These are phyloP conservation scores for Eupithecia insigniata DNA, from an alignment of 2,888 invertebrate genomes.

Conservation along the genomic window DNA sequence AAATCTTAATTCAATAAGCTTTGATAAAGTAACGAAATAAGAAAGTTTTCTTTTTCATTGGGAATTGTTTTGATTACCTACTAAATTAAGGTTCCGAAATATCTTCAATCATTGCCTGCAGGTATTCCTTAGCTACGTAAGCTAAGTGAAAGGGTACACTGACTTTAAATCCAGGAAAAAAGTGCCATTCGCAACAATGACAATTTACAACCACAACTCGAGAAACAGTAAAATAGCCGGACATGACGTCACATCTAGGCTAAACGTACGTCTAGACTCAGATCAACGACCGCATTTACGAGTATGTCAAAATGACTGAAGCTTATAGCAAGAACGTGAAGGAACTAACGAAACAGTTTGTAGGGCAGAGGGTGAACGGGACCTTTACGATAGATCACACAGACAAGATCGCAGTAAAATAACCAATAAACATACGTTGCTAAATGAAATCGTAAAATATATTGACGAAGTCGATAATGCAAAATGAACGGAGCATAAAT, in stretches of 20 bases:
- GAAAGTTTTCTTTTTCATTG: background rate
- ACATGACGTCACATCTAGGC: conserved; percentile 19
- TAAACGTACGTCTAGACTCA: conserved; percentile 38
- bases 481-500: background rate
- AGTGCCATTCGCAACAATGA: background rate
- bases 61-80: background rate
- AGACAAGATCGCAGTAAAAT: conserved; percentile 11
- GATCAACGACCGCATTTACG: conserved; percentile 58
- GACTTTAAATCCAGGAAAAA: background rate
- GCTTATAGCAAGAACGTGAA: conserved; percentile 45
- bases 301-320: conserved; percentile 47
- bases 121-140: background rate
- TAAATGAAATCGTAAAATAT: background rate
- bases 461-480: background rate
- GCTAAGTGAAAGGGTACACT: background rate
- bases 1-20: background rate
- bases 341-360: conserved; percentile 34
- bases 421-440: conserved; percentile 22
- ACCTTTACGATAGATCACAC: conserved; percentile 31
- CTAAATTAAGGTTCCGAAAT: background rate
- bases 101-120: background rate
- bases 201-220: conserved; percentile 8
- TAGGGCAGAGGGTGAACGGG: conserved; percentile 24
- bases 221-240: conserved; percentile 6
- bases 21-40: background rate